Base-by-base conservation (phyloP, 2,113 vertebrate species). In the Barnardius zonarius region DNA sequence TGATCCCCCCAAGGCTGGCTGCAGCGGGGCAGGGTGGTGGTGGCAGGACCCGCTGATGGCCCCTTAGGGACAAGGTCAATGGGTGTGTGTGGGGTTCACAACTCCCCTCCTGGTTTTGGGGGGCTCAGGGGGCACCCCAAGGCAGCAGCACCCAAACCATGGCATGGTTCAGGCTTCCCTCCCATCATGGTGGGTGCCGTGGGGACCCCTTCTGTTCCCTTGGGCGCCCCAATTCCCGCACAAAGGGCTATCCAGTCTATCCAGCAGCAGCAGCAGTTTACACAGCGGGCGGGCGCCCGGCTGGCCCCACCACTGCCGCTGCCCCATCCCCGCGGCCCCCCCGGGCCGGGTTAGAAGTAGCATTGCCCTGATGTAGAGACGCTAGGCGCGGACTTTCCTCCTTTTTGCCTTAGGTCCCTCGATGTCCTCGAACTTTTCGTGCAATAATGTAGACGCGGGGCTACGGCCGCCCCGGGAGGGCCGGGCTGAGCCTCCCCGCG, bases 381-480 rank as follows among this genome's bases (percentile, higher is more conserved):
- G 92, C 95, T 96, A 97, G 97, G 94, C 70, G 37, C 90, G 2
- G 83, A 91, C 89, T 90, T 80, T 74, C 93, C 97, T 98, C 97
- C 97, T 98, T 95, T 92, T 96, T 98, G 98, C 98, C 98, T 98
- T 98, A 98, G 98, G 96, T 97, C 97, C 96, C 93, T 97, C 35
- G 13, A 96, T 95, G 97, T 96, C 97, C 98, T 95, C 92, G 67
- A 97, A 97, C 97, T 98, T 98, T 95, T 97, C 96, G 97, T 98
- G 98, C 98, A 98, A 98, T 98, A 98, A 98, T 95, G 96, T 95
- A 97, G 97, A 95, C 92, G 97, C 93, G 82, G 93, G 92, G 85
- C 80, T 57, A 97, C 88, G 94, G 90, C 88, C 11, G 66, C 90
- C 89, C 69, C 15, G 95, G 96, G 93, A 61, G 92, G 67, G 91